Evolutionary conservation across 2,797 vertebrate genomes (phyloP).

Genomic region (Zalophus californianus): DNA sequence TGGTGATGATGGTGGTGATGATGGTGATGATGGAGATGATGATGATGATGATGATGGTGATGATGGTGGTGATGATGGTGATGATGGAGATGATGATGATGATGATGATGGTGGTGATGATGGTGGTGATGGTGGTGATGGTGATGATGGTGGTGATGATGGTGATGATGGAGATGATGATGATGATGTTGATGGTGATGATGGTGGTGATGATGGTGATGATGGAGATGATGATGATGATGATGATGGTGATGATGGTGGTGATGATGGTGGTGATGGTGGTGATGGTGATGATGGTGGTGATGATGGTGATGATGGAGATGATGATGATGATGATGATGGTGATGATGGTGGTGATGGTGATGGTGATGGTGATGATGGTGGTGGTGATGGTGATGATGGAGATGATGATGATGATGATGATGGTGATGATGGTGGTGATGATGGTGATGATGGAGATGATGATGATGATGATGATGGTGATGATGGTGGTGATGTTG

Average conservation of each 20-base stretch:
- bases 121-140: accelerated
- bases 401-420: no score
- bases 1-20: accelerated
- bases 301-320: accelerated
- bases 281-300: accelerated
- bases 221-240: accelerated
- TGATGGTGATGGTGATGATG: not conserved
- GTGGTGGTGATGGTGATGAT: accelerated
- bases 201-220: accelerated
- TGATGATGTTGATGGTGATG: accelerated
- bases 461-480: accelerated
- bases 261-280: accelerated
- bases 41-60: accelerated
- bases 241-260: accelerated
- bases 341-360: accelerated
- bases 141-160: accelerated
- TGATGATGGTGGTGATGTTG: accelerated
- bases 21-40: accelerated
- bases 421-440: accelerated
- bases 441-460: accelerated
- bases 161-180: accelerated
- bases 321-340: accelerated
- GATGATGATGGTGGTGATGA: accelerated
- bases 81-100: accelerated
- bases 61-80: accelerated